phyloP scores from a whole-genome alignment of 2,113 vertebrate genomes.

The Atractosteus spatula region DNA sequence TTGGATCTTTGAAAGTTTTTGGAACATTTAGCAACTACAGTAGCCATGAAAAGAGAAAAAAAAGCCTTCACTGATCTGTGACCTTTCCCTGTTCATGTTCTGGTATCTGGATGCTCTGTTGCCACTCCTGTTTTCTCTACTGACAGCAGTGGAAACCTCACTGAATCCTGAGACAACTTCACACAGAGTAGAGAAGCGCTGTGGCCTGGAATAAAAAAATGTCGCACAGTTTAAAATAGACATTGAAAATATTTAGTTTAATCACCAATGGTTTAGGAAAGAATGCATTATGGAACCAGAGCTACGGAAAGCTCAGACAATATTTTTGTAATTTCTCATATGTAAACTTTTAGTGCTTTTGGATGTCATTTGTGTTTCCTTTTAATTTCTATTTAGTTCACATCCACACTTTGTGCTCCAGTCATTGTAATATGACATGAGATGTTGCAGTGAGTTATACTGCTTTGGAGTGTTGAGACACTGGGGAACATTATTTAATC shows the following conservation, averaged over 20 bases:
- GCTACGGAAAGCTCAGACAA: constrained; percentile 20
- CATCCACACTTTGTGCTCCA: constrained; percentile 4
- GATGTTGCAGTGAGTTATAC: constrained; percentile 24
- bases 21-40: no score
- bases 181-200: constrained; percentile 16
- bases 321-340: constrained; percentile 25
- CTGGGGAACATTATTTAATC: constrained; percentile 31
- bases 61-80: no score
- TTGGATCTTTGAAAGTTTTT: no score
- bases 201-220: constrained; percentile 32
- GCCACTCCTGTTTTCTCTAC: constrained; percentile 14
- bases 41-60: no score
- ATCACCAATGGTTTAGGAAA: constrained; percentile 35
- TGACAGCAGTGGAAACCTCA: constrained; percentile 37
- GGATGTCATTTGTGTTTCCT: constrained; percentile 16
- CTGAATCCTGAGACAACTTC: constrained; percentile 24
- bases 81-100: no score
- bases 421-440: constrained; percentile 11
- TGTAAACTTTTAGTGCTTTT: neutral
- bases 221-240: constrained; percentile 33
- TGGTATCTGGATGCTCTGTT: neutral
- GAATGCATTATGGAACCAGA: constrained; percentile 33
- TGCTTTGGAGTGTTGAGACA: constrained; percentile 10
- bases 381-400: neutral
- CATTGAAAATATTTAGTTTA: constrained; percentile 33